A percentile compares a stretch with the other conserved stretches of the same genome.
Conservation (phyloP, 1,140 invertebrate genomes). For the Spodoptera frugiperda region DNA sequence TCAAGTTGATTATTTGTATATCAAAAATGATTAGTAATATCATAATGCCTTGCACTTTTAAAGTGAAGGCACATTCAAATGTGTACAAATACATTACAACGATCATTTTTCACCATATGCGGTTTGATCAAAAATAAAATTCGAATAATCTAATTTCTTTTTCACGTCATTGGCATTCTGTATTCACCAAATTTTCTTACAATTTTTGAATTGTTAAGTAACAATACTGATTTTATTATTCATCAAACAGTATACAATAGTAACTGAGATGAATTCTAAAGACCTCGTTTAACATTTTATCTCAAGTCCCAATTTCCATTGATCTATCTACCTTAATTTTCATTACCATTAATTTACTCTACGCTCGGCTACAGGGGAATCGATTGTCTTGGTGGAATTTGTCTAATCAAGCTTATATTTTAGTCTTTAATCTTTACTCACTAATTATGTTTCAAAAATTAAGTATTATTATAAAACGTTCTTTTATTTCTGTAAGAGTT, state of each 20-base stretch:
- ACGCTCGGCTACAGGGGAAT: conserved; percentile 3
- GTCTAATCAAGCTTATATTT: conserved; percentile 16
- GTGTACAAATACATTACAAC: too few species aligned
- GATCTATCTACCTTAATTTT: conserved; percentile 42
- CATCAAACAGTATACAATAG: not conserved
- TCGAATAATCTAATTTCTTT: too few species aligned
- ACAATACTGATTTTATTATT: not conserved
- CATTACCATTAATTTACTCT: conserved; percentile 31
- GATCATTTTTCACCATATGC: too few species aligned
- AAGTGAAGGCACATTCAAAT: too few species aligned
- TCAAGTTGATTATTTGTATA: too few species aligned
- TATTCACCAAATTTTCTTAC: not conserved
- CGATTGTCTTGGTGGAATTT: conserved; percentile 24
- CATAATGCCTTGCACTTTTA: too few species aligned
- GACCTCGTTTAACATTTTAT: conserved; percentile 29
- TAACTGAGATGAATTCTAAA: not conserved
- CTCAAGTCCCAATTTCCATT: conserved; percentile 17
- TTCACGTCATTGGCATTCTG: not conserved
- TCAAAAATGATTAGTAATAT: too few species aligned
- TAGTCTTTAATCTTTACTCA: conserved; percentile 4
- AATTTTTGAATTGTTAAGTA: not conserved
- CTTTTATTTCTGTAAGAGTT: too few species aligned
- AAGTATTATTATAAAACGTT: not conserved
- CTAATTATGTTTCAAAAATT: not conserved
- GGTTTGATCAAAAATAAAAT: too few species aligned